Evolutionary conservation across 2,888 invertebrate genomes (phyloP), one percentile per base, ranked within the genome.

Genomic region (Aspidapion aeneum): DNA sequence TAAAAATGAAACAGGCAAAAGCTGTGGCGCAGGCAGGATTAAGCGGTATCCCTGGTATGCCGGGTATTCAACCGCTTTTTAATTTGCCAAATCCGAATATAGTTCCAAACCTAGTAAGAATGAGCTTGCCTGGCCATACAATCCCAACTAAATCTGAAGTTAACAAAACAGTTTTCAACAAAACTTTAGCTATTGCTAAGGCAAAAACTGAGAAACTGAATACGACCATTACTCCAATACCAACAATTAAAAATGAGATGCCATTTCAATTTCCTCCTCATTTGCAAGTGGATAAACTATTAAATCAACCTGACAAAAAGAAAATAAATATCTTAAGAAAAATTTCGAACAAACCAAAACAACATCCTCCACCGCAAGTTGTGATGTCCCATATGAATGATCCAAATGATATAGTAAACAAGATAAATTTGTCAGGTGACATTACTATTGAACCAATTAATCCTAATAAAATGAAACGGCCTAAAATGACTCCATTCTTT

Each of bases 281-380:
- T 22, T 62, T 81, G 79, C 66, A 82, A 79, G 74, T 78, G 9
- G 79, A 78, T 68, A 93, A 90, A 79, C 77, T 93, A 62, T 86
- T 88, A 2, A 88, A 87, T 12, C 93, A 93, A 79, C 92, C 92
- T 0, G 91, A 93, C 77, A 90, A 90, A 79, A 91, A 89, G 78
- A 94, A 94, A 77, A 82, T 93, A 51, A 93, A 92, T 81, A 92
- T 94, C 75, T 91, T 94, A 75, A 94, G 93, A 77, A 92, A 93
- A 80, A 91, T 94, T 77, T 89, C 93, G 65, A 89, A 90, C 78
- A 85, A 83, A 62, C 68, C 74, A n/a, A 81, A 82, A n/a, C 69
- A 62, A 55, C 75, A 77, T 58, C 63, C 69, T 1, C 77, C 77
- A n/a, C 79, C 78, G 1, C 72, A 79, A 17, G 81, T 80, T 50